Evolutionary conservation across 2,888 invertebrate species (phyloP).

Genomic region (Drepana falcataria): DNA sequence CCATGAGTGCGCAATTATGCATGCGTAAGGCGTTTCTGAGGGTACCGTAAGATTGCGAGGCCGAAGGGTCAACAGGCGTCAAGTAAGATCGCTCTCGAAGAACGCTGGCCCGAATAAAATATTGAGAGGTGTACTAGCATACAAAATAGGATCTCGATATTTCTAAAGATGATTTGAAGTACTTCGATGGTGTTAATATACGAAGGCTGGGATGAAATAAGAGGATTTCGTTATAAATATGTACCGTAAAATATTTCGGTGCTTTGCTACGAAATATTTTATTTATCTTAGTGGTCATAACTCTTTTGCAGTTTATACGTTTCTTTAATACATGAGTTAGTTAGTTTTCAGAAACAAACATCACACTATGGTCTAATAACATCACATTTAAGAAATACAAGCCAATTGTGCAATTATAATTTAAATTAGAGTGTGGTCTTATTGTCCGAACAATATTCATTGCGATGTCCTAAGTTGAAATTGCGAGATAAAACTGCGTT

Average conservation of each 20-base stretch:
- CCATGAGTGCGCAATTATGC: slow-evolving; percentile 45
- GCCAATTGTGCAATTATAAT: too few species aligned
- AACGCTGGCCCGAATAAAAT: slow-evolving; percentile 42
- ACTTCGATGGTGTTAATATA: slow-evolving; percentile 10
- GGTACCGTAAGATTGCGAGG: slow-evolving; percentile 52
- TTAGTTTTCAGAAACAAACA: too few species aligned
- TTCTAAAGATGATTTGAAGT: slow-evolving; percentile 28
- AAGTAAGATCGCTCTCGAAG: slow-evolving; percentile 40
- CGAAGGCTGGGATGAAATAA: not conserved
- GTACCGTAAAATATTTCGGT: not conserved
- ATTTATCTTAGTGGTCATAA: not conserved
- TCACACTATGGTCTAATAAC: too few species aligned
- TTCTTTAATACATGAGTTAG: too few species aligned
- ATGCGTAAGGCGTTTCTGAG: slow-evolving; percentile 52
- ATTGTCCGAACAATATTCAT: too few species aligned
- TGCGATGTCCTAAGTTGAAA: too few species aligned
- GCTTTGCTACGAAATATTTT: not conserved
- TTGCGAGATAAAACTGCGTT: too few species aligned
- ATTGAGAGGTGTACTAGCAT: slow-evolving; percentile 45
- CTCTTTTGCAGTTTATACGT: too few species aligned
- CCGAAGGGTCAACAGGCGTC: slow-evolving; percentile 58
- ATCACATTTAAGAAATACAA: too few species aligned
- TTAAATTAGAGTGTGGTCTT: too few species aligned
- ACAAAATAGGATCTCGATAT: slow-evolving; percentile 37
- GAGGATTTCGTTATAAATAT: not conserved